These are phyloP conservation scores for Leucoma salicis DNA, from an alignment of 2,888 invertebrate genomes.

Conservation along the genomic window DNA sequence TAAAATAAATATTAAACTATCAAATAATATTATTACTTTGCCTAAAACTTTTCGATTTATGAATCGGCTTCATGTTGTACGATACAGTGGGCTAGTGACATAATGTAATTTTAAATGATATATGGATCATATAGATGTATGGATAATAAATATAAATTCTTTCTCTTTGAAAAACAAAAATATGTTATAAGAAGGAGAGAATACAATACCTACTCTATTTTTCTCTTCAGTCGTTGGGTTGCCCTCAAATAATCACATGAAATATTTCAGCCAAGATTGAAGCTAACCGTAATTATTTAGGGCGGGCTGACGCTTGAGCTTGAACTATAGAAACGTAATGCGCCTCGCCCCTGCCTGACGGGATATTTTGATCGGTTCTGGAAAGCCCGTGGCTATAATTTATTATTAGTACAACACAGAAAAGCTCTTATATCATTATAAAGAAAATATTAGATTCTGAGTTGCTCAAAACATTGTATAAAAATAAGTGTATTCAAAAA, in stretches of 20 bases:
- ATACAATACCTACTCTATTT: no score
- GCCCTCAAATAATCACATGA: slow-evolving; percentile 2
- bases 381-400: slow-evolving; percentile 6
- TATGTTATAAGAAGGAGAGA: neutral
- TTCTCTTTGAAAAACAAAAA: no score
- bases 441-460: neutral
- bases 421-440: slow-evolving; percentile 17
- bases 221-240: neutral
- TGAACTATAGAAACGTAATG: neutral
- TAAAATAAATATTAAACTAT: no score
- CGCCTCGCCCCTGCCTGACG: neutral
- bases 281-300: slow-evolving; percentile 47
- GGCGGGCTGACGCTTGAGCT: slow-evolving; percentile 23
- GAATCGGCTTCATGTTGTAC: no score
- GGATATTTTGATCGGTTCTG: slow-evolving; percentile 19
- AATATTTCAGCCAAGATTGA: slow-evolving; percentile 34
- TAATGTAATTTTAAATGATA: no score
- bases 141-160: no score
- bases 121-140: no score
- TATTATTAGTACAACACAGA: slow-evolving; percentile 14
- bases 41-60: no score
- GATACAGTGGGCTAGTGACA: no score
- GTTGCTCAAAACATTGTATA: no score
- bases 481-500: no score
- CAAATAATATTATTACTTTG: no score